Evolutionary conservation across 2,797 vertebrate genomes (phyloP), one percentile per base, ranked within the genome.

Genomic region (Neosilurus hyrtlii): DNA sequence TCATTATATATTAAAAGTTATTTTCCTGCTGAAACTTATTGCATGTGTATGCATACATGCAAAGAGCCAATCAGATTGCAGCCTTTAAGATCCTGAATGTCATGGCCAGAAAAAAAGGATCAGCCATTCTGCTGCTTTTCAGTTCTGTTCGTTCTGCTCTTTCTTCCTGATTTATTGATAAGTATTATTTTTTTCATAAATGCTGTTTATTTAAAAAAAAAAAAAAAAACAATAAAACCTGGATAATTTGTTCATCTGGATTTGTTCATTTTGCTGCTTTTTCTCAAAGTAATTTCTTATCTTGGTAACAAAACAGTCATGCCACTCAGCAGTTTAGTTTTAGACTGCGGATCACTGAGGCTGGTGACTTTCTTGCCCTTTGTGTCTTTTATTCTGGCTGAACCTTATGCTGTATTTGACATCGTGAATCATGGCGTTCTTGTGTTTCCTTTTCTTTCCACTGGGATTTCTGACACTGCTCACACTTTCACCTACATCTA

Each of bases 351-450:
- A 15, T 14, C 22, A 1, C 3, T 2, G 6, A 72, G 70, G 6
- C 70, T 24, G 16, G 9, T 26, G 24, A 56, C 72, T 2, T 26
- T 20, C 16, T 18, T 6, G 16, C 8, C 72, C 26, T 74, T 35
- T 74, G n/a, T 57, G 72, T 12, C 72, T 9, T 74, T 22, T n/a
- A 35, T 74, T 74, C 26, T 74, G 9, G 18, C 52, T 74, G 30
- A 74, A 20, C 72, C 57, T 74, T 74, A 24, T 56, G 52, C 16
- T 4, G 3, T 30, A 9, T 71, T 12, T 30, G 14, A 22, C 9
- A 0, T 15, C 11, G 1, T 57, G 52, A 35, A 56, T 54, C 15
- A 26, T 57, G 15, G 20, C 52, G 30, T 35, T 11, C 8, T 54
- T 56, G 0, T 20, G 26, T 20, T 74, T 57, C 52, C 30, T 74